Base-by-base conservation (phyloP, 1,140 invertebrate species). In the Physella acuta region DNA sequence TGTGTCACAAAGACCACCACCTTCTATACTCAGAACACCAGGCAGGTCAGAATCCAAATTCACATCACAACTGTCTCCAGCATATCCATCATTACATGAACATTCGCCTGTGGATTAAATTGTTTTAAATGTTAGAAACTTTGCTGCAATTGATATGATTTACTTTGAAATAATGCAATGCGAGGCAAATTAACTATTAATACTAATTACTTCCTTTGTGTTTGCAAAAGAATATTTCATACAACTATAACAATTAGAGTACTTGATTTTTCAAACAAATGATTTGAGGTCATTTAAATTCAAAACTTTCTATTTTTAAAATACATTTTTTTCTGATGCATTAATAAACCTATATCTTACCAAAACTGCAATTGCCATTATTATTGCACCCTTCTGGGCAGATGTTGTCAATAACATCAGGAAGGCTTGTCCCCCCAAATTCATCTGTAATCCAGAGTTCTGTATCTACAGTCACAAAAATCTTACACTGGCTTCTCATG, bases 311-410 rank as follows among this genome's bases (percentile, higher is more conserved):
- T n/a, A n/a, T n/a, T n/a, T n/a, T n/a, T n/a, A n/a, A n/a, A n/a
- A n/a, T n/a, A n/a, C n/a, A n/a, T n/a, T n/a, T n/a, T n/a, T n/a
- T n/a, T n/a, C n/a, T n/a, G n/a, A n/a, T n/a, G n/a, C n/a, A n/a
- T n/a, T n/a, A n/a, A n/a, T n/a, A n/a, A n/a, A n/a, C n/a, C n/a
- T n/a, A n/a, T 0, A 2, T 51, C 53, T 74, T 68, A 78, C 78
- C 71, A 26, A 74, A 24, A 5, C 33, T 31, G 60, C 78, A 79
- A 0, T 28, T 60, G 34, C 78, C 78, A 69, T 73, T 72, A 14
- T 44, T 52, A 52, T 64, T 74, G 68, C 78, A 79, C 36, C 74
- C 70, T 37, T 73, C 73, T 20, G 76, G 73, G 73, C 78, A 79
- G 1, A 78, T 72, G 14, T 33, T 37, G 37, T 71, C 72, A 8